Percentiles rank a stretch among this genome's conserved stretches.
Evolutionary conservation across 1,140 invertebrate genomes (phyloP).

Genomic region (Chrysomallon squamiferum): DNA sequence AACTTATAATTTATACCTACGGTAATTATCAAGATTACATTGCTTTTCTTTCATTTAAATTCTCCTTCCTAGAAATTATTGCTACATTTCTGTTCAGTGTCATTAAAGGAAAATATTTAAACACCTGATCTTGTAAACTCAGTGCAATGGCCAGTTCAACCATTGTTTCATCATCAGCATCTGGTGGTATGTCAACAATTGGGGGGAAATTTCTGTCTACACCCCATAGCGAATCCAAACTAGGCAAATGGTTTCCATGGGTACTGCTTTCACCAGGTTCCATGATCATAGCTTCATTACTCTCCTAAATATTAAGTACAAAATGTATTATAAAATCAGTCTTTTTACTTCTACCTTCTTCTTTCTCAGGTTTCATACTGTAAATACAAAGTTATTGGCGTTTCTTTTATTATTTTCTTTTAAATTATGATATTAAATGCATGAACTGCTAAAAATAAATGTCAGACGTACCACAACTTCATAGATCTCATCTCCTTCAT

Average conservation of each 20-base stretch:
- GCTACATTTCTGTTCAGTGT: too few species aligned
- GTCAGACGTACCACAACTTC: constrained; percentile 50
- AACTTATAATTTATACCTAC: too few species aligned
- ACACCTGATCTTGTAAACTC: constrained; percentile 78
- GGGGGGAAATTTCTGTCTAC: constrained; percentile 72
- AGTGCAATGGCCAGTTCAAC: constrained; percentile 94
- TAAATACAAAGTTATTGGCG: too few species aligned
- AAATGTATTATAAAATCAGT: background rate
- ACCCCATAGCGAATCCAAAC: constrained; percentile 75
- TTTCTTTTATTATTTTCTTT: too few species aligned
- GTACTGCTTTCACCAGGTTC: constrained; percentile 51
- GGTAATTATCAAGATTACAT: too few species aligned
- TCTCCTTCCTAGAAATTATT: too few species aligned
- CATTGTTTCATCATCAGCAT: constrained; percentile 95
- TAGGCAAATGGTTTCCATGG: constrained; percentile 57
- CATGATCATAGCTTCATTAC: constrained; percentile 66
- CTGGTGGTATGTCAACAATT: constrained; percentile 85
- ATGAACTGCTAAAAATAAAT: too few species aligned
- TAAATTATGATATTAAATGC: too few species aligned
- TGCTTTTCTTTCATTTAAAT: too few species aligned
- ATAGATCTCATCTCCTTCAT: constrained; percentile 46
- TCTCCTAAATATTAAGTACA: constrained; percentile 19
- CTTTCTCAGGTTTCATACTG: too few species aligned
- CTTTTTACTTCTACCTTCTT: too few species aligned
- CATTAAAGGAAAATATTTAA: too few species aligned